Evolutionary conservation across 2,888 invertebrate genomes (phyloP).

Genomic region (Eudasyphora cyanicolor): DNA sequence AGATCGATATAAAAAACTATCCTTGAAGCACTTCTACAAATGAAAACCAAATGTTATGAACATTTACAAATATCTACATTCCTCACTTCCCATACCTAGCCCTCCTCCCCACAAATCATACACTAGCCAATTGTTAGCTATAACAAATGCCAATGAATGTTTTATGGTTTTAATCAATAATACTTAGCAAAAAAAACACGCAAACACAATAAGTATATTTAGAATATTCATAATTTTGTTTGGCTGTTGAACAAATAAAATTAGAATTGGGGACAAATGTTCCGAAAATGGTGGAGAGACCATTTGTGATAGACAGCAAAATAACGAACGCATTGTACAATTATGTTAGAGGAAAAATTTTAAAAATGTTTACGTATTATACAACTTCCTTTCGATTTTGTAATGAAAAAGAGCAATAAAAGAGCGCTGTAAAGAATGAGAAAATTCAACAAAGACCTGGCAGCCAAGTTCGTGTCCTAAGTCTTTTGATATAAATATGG

Average conservation of each 20-base stretch:
- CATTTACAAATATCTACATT: too few relatives aligned
- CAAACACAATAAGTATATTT: not conserved
- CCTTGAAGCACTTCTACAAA: too few relatives aligned
- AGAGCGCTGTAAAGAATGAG: not conserved
- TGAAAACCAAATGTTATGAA: too few relatives aligned
- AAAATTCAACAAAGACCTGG: not conserved
- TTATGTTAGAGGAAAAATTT: constrained; percentile 1
- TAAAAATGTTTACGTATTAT: constrained; percentile 31
- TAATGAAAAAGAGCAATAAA: not conserved
- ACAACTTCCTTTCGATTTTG: constrained; percentile 50
- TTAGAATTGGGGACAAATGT: constrained; percentile 55
- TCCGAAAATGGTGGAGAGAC: constrained; percentile 56
- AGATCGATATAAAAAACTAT: too few relatives aligned
- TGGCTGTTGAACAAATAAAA: not conserved
- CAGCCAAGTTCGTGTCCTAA: not conserved
- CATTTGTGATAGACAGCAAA: constrained; percentile 54
- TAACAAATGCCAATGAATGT: not conserved
- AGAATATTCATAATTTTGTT: not conserved
- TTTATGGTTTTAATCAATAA: not conserved
- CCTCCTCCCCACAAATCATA: too few relatives aligned
- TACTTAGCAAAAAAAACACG: not conserved
- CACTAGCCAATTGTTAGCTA: too few relatives aligned
- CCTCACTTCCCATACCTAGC: too few relatives aligned
- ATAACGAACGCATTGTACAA: constrained; percentile 40
- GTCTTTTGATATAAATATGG: not conserved